Percentiles rank a stretch among this genome's conserved stretches.
phyloP scores from a whole-genome alignment of 2,888 invertebrate species.

The Acheta domesticus region DNA sequence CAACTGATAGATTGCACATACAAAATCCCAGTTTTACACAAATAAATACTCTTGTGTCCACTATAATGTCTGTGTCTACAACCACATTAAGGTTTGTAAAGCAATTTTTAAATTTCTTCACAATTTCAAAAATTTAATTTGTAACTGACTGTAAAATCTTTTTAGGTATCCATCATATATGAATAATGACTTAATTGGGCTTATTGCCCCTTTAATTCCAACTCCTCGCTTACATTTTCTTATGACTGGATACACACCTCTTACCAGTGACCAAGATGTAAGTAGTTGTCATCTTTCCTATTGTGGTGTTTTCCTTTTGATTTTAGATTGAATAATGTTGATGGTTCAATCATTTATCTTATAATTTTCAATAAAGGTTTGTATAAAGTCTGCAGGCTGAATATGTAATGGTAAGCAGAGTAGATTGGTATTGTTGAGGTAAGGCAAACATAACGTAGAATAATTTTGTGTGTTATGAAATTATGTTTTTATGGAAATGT shows the following conservation, averaged over 20 bases:
- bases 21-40: constrained; percentile 95
- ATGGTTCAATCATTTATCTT: too few species aligned
- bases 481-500: too few species aligned
- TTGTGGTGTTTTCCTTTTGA: not conserved
- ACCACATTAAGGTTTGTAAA: constrained; percentile 75
- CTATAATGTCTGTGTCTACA: constrained; percentile 98
- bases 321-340: too few species aligned
- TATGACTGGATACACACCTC: constrained; percentile 97
- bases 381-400: too few species aligned
- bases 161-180: constrained; percentile 91
- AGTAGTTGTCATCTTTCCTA: constrained; percentile 21
- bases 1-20: constrained; percentile 88
- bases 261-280: constrained; percentile 83
- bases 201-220: constrained; percentile 93
- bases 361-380: too few species aligned
- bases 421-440: too few species aligned
- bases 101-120: not conserved
- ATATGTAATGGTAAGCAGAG: too few species aligned
- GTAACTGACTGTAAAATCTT: not conserved
- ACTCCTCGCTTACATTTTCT: constrained; percentile 97
- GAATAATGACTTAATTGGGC: constrained; percentile 95
- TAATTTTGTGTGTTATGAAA: too few species aligned
- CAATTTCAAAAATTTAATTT: too few species aligned
- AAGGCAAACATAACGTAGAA: too few species aligned
- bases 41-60: constrained; percentile 95